Base-by-base conservation (phyloP, 2,113 vertebrate species). In the Okapia johnstoni region DNA sequence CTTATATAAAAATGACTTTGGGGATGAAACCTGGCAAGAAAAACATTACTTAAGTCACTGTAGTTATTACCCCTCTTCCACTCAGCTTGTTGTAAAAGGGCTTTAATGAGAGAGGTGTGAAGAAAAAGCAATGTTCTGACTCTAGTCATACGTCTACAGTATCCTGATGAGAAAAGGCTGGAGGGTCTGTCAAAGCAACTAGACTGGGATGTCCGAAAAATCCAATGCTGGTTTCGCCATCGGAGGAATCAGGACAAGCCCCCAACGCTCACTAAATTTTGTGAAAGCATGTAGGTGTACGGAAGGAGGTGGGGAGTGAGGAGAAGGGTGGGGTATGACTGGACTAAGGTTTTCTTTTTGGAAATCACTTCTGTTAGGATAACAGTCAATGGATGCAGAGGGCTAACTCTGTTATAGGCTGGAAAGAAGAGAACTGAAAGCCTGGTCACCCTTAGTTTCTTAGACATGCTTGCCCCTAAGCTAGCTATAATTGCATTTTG, bases 191-290 rank as follows among this genome's bases (percentile, higher is more conserved):
- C 99, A 48, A 99, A 99, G 98, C 99, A 99, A 98, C 99, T 99
- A 97, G 99, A 99, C 99, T 99, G 99, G 99, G 99, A 99, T 76
- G 99, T 99, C 83, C 99, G 99, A 46, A 99, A 99, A 98, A 99
- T 99, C 98, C 99, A 99, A 98, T 99, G 99, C 97, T 99, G 99
- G 99, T 99, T 99, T 99, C 99, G 99, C 54, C 99, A 99, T 50
- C 99, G 99, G 95, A 99, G 99, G 98, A 99, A 99, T 99, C 99
- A 99, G 98, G 99, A 99, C 98, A 99, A 99, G 98, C 99, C 99
- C 97, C 99, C 99, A 98, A 99, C 98, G 73, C 99, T 99, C 98
- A 99, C 99, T 10, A 99, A 99, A 97, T 99, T 99, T 98, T 99
- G 99, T 96, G 99, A 99, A 98, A 99, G 99, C 99, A 99, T 99